These are phyloP conservation scores for Protonemura montana DNA, from an alignment of 2,888 invertebrate species.

Conservation along the genomic window DNA sequence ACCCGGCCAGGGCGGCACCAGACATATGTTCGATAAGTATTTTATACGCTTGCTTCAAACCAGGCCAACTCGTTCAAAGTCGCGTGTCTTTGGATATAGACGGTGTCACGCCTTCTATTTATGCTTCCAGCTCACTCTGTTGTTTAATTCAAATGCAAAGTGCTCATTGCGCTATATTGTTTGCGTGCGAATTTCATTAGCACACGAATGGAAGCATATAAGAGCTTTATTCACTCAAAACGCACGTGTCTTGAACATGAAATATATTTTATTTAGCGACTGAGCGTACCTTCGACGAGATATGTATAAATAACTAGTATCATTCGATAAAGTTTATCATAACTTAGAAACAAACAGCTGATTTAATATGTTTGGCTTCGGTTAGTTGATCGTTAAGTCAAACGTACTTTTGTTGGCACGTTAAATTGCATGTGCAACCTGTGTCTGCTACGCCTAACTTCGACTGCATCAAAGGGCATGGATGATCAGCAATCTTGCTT, in stretches of 20 bases:
- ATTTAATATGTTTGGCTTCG: background rate
- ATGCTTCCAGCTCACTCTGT: background rate
- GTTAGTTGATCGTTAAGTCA: background rate
- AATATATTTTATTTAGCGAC: background rate
- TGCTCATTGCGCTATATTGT: background rate
- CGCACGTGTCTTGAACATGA: background rate
- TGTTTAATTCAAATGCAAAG: constrained; percentile 12
- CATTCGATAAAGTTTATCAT: background rate
- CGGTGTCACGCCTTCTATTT: background rate
- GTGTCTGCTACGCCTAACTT: background rate
- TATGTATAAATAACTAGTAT: background rate
- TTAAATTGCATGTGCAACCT: background rate
- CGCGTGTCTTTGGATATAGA: background rate
- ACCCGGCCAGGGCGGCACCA: background rate
- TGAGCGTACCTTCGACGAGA: too few relatives aligned
- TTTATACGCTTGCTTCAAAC: background rate
- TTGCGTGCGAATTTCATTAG: background rate
- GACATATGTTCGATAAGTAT: background rate
- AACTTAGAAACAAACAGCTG: background rate
- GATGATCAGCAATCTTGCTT: background rate
- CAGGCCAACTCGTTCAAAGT: background rate
- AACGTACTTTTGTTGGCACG: background rate
- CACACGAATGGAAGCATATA: background rate
- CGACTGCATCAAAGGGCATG: background rate
- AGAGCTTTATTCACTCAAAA: too few relatives aligned